phyloP scores from a whole-genome alignment of 2,113 vertebrate genomes.

The Melanerpes formicivorus region DNA sequence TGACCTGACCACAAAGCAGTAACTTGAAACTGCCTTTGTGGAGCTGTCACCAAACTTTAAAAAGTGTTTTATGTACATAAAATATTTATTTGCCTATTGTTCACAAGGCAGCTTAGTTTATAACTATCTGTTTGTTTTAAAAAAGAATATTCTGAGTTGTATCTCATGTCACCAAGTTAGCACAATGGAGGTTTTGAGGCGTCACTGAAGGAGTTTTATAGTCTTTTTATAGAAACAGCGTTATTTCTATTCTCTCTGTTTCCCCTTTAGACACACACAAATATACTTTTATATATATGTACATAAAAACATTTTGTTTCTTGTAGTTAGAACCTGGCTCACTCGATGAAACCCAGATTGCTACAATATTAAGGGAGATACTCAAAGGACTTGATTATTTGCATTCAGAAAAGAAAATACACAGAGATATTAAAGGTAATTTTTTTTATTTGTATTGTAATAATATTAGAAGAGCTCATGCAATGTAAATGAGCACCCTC shows the following conservation, averaged over 20 bases:
- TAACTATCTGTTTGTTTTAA: not conserved
- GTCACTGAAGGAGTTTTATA: not conserved
- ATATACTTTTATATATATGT: too few relatives aligned
- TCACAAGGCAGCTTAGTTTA: not conserved
- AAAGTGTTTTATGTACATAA: not conserved
- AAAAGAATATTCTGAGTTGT: not conserved
- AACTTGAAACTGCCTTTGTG: not conserved
- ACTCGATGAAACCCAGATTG: slow-evolving; percentile 95
- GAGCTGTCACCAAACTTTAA: not conserved
- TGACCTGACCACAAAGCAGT: not conserved
- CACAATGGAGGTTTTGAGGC: not conserved
- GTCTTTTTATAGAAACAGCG: not conserved
- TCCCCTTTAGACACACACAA: not conserved
- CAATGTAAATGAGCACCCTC: not conserved
- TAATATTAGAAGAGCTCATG: not conserved
- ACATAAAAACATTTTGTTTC: not conserved
- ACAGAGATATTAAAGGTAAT: slow-evolving; percentile 97
- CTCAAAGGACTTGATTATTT: slow-evolving; percentile 97
- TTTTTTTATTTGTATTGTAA: not conserved
- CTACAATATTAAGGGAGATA: slow-evolving; percentile 96
- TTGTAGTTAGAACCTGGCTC: slow-evolving; percentile 91
- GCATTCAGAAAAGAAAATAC: slow-evolving; percentile 99
- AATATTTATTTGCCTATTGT: not conserved
- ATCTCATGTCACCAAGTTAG: not conserved
- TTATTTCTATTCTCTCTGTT: not conserved